Base-by-base conservation (phyloP, 2,888 invertebrate genomes). In the Mayetiola destructor region DNA sequence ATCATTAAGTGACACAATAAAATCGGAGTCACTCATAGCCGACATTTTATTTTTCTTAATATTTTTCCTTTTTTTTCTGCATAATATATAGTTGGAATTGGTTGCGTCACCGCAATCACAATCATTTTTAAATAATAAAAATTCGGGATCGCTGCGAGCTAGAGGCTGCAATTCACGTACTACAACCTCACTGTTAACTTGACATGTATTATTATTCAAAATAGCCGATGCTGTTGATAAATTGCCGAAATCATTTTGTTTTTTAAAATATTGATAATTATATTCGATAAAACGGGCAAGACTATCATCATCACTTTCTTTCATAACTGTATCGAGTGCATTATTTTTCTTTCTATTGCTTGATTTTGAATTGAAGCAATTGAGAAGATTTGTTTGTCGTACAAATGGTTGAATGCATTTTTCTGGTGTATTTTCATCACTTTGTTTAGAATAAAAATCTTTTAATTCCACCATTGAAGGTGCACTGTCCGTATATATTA, bases 401-500 rank as follows among this genome's bases (percentile, higher is more conserved):
- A 57, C 56, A 6, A 56, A 36, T 56, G 59, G 59, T 27, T 59
- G 59, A 18, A 59, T 27, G 23, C 42, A 48, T 14, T 48, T 57
- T 8, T 29, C 29, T 27, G 40, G 37, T 52, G 55, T 56, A 20
- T 56, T 30, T 39, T 56, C 39, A 14, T 27, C 20, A 9, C n/a
- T n/a, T n/a, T 36, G 16, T 16, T 48, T 35, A n/a, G 20, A 42
- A 14, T 18, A 39, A 56, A 39, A 40, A 27, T 57, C 40, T 39
- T 57, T 39, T 12, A 48, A 27, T 32, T 53, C 70, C 62, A 73
- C 71, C 71, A 72, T 72, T 18, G 73, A 73, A 2, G 72, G 72
- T 5, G 72, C 73, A 61, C 73, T 73, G 60, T 73, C 73, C 4
- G 73, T 73, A 61, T 73, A 73, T 20, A 70, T 68, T 58, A 73